Base-by-base conservation (phyloP, 2,113 vertebrate species). In the Conger conger region DNA sequence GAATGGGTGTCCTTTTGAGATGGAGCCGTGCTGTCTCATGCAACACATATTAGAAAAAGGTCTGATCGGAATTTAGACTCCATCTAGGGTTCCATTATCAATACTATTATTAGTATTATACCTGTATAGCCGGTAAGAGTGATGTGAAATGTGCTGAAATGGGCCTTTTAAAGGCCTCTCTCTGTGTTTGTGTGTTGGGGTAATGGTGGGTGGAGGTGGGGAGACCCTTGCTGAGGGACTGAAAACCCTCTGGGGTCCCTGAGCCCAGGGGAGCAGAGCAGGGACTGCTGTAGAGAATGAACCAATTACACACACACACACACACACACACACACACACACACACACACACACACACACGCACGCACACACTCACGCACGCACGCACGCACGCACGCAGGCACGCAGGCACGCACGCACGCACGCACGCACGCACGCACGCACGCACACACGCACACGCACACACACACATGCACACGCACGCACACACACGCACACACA, bases 291-390 rank as follows among this genome's bases (percentile, higher is more conserved):
- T 27, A 63, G 57, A 8, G 57, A 23, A 63, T 8, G 6, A 27
- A 18, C 23, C 57, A 63, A n/a, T 37, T 36, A 37, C 17, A 2
- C 27, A 79, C 35, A 79, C 77, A 23, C 57, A 27, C 57, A 63
- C 20, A 27, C 57, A 27, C 57, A 63, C 57, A 63, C 57, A 63
- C 57, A 63, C 1, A 4, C 57, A 27, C 57, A 63, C 57, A 63
- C 57, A 63, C 18, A 63, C 57, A 60, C 45, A 50, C 4, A 8
- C 45, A 50, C 45, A 50, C 45, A 50, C 45, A 50, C 45, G 4
- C 1, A 78, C 60, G 78, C 73, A 36, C 7, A 27, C 38, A 45
- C 63, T 83, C 30, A 57, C 50, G 87, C 42, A 82, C 73, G 82
- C 57, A n/a, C 76, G 80, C 53, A 23, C n/a, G n/a, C 85, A 53